Percentiles rank a stretch among this genome's conserved stretches.
Conservation (phyloP, 2,888 invertebrate species). For the Cecidostiba fungosa region DNA sequence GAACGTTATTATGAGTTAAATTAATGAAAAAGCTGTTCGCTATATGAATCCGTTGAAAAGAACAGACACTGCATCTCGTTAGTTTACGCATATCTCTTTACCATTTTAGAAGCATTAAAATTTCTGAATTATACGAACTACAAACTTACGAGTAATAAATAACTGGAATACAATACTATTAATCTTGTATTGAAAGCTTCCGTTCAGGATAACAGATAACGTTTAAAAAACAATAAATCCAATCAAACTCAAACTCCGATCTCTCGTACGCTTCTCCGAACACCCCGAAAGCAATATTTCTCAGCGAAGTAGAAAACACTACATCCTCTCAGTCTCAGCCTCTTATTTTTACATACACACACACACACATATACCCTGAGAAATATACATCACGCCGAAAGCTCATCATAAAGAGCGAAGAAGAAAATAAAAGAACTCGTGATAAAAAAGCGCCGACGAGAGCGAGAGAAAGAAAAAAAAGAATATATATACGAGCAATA, state of each 20-base stretch:
- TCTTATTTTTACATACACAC: conserved; percentile 1
- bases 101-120: background rate
- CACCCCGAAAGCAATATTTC: background rate
- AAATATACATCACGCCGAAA: background rate
- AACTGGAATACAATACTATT: no score
- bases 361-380: background rate
- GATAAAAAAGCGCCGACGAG: background rate
- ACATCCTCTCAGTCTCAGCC: background rate
- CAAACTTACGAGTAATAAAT: background rate
- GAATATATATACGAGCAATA: conserved; percentile 11
- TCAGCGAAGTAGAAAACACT: background rate
- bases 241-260: background rate
- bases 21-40: no score
- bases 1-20: no score
- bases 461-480: background rate
- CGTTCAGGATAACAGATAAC: no score
- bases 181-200: background rate
- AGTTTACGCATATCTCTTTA: no score
- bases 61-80: background rate
- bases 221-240: background rate
- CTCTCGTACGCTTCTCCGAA: no score
- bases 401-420: conserved; percentile 9
- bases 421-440: background rate
- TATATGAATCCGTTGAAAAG: background rate
- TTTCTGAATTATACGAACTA: background rate